phyloP scores from a whole-genome alignment of 92 coral and sea anemone genomes.

The Meandrina meandrites region DNA sequence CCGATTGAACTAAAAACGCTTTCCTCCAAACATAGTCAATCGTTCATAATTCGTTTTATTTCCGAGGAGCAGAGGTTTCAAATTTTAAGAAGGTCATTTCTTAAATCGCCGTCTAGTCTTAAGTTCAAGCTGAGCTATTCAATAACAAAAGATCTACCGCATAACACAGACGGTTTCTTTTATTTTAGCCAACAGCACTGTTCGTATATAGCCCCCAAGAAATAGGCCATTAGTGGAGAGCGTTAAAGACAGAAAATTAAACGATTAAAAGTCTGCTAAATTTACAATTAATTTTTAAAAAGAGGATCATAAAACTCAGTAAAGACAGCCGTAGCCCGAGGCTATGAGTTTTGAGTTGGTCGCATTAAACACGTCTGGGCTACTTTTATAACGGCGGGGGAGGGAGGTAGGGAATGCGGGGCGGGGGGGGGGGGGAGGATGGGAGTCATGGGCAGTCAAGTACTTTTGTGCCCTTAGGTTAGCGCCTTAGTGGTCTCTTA shows the following conservation, averaged over 20 bases:
- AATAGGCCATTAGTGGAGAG: background rate
- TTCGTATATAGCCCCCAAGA: background rate
- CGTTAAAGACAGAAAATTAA: background rate
- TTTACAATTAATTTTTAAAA: slow-evolving; percentile 5
- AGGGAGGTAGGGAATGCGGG: too few relatives aligned
- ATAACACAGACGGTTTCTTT: background rate
- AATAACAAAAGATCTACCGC: background rate
- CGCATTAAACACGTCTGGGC: background rate
- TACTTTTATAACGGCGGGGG: background rate
- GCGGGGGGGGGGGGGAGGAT: too few relatives aligned
- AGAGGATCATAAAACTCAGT: background rate
- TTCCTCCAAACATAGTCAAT: background rate
- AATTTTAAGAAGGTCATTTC: too few relatives aligned
- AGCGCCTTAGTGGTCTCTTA: background rate
- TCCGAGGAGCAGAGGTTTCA: background rate
- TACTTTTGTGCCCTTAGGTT: background rate
- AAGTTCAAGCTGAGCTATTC: background rate
- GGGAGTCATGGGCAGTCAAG: background rate
- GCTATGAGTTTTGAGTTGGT: background rate
- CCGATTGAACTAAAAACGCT: background rate
- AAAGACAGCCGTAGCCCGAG: slow-evolving; percentile 1
- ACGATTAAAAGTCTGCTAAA: background rate
- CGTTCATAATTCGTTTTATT: background rate
- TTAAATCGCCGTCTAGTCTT: background rate
- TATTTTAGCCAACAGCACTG: background rate